Evolutionary conservation across 2,797 vertebrate genomes (phyloP), one percentile per base, ranked within the genome.

Genomic region (Hippocampus kuda): DNA sequence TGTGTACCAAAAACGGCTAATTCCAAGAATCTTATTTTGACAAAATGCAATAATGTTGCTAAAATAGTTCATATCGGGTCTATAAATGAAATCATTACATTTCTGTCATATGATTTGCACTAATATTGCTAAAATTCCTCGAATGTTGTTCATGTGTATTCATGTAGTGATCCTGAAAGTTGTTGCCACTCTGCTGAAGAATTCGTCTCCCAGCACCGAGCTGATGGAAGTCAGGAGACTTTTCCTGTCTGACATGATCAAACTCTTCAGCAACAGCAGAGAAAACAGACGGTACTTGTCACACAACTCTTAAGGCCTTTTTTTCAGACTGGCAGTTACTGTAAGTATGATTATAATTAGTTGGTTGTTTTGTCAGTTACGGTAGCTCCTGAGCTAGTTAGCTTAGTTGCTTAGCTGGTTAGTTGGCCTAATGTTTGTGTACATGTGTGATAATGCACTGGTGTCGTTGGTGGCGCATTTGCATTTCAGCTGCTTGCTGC

Each of bases 231-330:
- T 99, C 72, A 92, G 97, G 63, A 94, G 96, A 70, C 92, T 99
- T 73, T 99, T 99, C 86, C 92, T 99, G 54, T 98, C 97, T 3
- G 97, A 99, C 84, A 99, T 99, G 97, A 98, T 99, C 81, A 99
- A 99, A 80, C 94, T 99, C 81, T 99, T 99, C 85, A 99, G 96
- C 79, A 99, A 98, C 84, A 99, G 97, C 81, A 92, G 97, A 49
- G 97, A 99, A 89, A 99, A 99, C 81, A 91, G 97, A 77, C 94
- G 97, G 97, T 99, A 87, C 82, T 89, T 76, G 26, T 57, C 54
- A 57, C 54, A 4, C 56, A 15, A 13, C 12, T 27, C 24, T 0
- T 57, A 2, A 0, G 41, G 26, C 11, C 16, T 49, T 51, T 51
- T 51, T 51, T 8, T 20, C 16, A 20, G 18, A 51, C 48, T 20